Evolutionary conservation across 1,140 invertebrate species (phyloP).

Genomic region (Drosophila lini): DNA sequence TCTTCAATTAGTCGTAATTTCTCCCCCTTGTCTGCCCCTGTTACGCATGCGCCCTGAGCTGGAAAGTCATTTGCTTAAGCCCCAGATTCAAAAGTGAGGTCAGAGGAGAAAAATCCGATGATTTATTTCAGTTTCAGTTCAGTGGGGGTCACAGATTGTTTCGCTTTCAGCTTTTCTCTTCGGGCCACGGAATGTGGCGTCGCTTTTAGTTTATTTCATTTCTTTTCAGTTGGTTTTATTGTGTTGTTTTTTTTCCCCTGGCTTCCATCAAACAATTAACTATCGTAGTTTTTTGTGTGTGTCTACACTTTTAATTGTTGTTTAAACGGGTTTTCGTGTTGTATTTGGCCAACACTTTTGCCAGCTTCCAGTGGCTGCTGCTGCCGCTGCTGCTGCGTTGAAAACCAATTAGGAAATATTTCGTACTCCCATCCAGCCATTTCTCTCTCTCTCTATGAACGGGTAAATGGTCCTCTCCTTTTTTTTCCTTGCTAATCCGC

Average conservation of each 20-base stretch:
- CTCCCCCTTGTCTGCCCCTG: conserved; percentile 15
- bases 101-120: conserved; percentile 60
- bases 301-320: conserved; percentile 52
- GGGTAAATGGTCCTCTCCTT: conserved; percentile 18
- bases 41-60: conserved; percentile 58
- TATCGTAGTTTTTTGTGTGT: conserved; percentile 18
- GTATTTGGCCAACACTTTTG: conserved; percentile 31
- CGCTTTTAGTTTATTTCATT: conserved; percentile 40
- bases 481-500: conserved; percentile 59
- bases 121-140: conserved; percentile 61
- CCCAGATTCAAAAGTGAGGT: conserved; percentile 15
- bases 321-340: conserved; percentile 41
- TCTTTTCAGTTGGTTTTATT: conserved; percentile 3
- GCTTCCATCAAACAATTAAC: conserved; percentile 49
- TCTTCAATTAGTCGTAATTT: conserved; percentile 17
- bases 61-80: conserved; percentile 41
- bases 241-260: conserved; percentile 5
- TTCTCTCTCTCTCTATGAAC: conserved; percentile 18
- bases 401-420: conserved; percentile 56
- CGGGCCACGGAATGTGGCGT: conserved; percentile 35
- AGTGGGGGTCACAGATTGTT: conserved; percentile 46
- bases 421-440: conserved; percentile 36
- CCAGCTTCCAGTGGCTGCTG: conserved; percentile 38
- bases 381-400: conserved; percentile 27
- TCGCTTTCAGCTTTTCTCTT: conserved; percentile 51